Conservation (phyloP, 2,797 vertebrate genomes). For the Falco peregrinus region DNA sequence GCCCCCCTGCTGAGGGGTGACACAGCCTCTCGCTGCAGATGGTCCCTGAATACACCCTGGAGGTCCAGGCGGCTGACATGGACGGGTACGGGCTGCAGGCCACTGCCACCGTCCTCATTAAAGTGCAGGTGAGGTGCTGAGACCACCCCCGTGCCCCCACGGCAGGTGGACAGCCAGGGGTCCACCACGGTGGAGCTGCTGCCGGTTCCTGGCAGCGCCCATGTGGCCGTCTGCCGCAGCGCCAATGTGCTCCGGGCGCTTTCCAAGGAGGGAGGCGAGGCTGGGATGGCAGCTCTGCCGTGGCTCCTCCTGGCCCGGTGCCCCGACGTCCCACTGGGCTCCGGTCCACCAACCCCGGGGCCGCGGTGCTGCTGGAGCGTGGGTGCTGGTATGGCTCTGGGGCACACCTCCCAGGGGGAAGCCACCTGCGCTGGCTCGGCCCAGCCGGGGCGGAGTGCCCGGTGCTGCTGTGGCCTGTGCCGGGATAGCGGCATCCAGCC, state of each 20-base stretch:
- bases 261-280: neutral
- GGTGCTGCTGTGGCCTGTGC: neutral
- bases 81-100: rapidly evolving
- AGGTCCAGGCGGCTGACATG: neutral
- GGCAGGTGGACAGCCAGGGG: neutral
- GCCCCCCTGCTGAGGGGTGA: neutral
- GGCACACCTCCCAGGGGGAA: neutral
- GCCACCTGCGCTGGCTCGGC: neutral
- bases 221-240: rapidly evolving
- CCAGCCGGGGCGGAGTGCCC: constrained; percentile 34
- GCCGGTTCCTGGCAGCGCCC: neutral
- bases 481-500: neutral
- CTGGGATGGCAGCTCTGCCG: rapidly evolving
- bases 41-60: neutral
- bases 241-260: rapidly evolving
- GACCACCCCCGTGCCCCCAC: rapidly evolving
- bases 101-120: rapidly evolving
- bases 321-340: neutral
- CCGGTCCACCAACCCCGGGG: neutral
- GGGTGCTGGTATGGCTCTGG: neutral
- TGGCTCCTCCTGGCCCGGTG: neutral
- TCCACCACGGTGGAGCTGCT: rapidly evolving
- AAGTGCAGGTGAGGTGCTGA: neutral
- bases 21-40: neutral
- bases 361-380: neutral